A percentile compares a stretch with the other conserved stretches of the same genome.
Evolutionary conservation across 2,888 invertebrate species (phyloP).

Genomic region (Tiphia femorata): DNA sequence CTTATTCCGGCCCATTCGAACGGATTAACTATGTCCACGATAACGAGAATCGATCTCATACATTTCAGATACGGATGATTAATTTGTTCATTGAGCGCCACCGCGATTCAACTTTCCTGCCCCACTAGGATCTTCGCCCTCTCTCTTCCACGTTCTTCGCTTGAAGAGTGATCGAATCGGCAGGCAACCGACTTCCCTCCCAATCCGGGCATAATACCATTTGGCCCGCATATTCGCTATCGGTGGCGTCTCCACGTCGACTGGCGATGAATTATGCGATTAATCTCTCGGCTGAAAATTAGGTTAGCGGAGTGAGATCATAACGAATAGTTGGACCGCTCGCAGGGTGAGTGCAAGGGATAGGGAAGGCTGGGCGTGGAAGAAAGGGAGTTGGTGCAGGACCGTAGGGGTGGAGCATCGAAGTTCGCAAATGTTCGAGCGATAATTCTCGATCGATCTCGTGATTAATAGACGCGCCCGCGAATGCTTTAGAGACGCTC

Average conservation of each 20-base stretch:
- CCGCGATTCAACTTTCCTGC: slow-evolving; percentile 30
- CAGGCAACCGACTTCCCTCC: slow-evolving; percentile 20
- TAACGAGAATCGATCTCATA: slow-evolving; percentile 10
- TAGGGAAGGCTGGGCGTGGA: neutral
- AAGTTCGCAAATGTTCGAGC: slow-evolving; percentile 18
- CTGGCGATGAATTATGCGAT: slow-evolving; percentile 44
- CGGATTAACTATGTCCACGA: slow-evolving; percentile 13
- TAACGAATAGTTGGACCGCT: slow-evolving; percentile 24
- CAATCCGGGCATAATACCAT: slow-evolving; percentile 34
- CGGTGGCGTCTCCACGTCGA: slow-evolving; percentile 24
- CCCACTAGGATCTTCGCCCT: slow-evolving; percentile 25
- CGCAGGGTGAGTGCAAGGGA: slow-evolving; percentile 8
- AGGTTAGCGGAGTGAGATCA: slow-evolving; percentile 44
- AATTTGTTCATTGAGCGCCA: slow-evolving; percentile 15
- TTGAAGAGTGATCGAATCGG: slow-evolving; percentile 28
- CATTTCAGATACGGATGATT: slow-evolving; percentile 27
- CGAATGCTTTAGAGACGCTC: neutral
- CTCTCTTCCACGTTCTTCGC: slow-evolving; percentile 5
- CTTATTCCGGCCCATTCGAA: too few species aligned
- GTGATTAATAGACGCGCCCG: slow-evolving; percentile 15
- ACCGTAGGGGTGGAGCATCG: too few species aligned
- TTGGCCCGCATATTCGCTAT: slow-evolving; percentile 39
- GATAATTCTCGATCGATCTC: slow-evolving; percentile 8
- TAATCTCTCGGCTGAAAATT: slow-evolving; percentile 49
- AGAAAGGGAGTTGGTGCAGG: too few species aligned